These are phyloP conservation scores for Belgica antarctica DNA, from an alignment of 2,888 invertebrate species.

Conservation along the genomic window DNA sequence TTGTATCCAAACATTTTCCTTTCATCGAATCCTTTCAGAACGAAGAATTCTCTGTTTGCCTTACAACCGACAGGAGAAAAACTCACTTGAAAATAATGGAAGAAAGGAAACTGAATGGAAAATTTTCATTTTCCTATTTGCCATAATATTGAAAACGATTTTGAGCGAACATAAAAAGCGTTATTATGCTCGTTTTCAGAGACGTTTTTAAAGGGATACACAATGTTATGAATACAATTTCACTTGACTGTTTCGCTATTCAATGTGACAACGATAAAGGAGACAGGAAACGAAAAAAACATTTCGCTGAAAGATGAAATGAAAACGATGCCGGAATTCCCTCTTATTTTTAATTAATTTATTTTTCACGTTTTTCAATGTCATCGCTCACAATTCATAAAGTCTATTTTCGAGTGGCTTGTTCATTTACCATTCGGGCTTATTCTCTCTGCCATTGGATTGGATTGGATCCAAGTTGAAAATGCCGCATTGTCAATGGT, in stretches of 20 bases:
- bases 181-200: background rate
- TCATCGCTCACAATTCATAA: background rate
- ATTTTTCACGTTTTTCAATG: conserved; percentile 30
- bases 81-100: conserved; percentile 39
- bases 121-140: conserved; percentile 27
- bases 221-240: conserved; percentile 37
- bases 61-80: conserved; percentile 35
- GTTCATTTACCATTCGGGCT: conserved; percentile 25
- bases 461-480: background rate
- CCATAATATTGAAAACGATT: conserved; percentile 9
- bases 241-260: conserved; percentile 43
- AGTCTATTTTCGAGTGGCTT: conserved; percentile 18
- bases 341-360: conserved; percentile 42
- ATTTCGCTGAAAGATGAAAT: background rate
- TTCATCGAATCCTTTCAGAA: background rate
- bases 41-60: background rate
- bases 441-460: no score
- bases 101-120: conserved; percentile 22
- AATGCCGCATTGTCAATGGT: background rate
- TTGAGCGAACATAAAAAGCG: background rate
- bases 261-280: conserved; percentile 14
- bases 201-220: background rate
- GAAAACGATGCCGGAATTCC: conserved; percentile 26
- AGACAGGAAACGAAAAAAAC: conserved; percentile 1
- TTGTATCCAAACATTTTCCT: background rate